A percentile compares a stretch with the other conserved stretches of the same genome.
Evolutionary conservation across 2,797 vertebrate species (phyloP).

Genomic region (Melanotaenia trifasciata): DNA sequence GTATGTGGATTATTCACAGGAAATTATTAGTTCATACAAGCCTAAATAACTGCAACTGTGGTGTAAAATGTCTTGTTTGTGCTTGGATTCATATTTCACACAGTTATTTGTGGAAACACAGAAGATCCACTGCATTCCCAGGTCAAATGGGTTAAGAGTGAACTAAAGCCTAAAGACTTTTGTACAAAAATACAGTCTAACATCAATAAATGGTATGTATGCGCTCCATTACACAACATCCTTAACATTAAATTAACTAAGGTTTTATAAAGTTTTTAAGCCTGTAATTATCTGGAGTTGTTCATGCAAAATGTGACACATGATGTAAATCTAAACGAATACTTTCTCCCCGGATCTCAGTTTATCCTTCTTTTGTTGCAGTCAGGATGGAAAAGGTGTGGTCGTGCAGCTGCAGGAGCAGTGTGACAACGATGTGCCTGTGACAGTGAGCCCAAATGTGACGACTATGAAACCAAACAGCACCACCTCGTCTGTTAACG

Average conservation of each 20-base stretch:
- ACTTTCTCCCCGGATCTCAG: background rate
- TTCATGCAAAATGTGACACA: background rate
- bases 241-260: background rate
- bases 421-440: constrained; percentile 32
- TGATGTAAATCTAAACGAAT: background rate
- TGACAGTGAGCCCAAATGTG: constrained; percentile 29
- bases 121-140: background rate
- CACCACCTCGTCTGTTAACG: constrained; percentile 10
- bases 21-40: background rate
- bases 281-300: background rate
- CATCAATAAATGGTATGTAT: constrained; percentile 64
- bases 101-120: constrained; percentile 70
- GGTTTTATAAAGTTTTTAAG: background rate
- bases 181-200: background rate
- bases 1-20: constrained; percentile 49
- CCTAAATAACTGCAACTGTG: background rate
- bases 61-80: constrained; percentile 7
- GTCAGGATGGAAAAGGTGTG: constrained; percentile 43
- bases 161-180: constrained; percentile 11
- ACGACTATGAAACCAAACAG: constrained; percentile 20
- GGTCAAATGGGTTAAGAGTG: background rate
- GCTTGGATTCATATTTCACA: constrained; percentile 17
- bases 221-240: background rate
- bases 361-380: constrained; percentile 42
- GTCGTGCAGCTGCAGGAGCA: constrained; percentile 43